Evolutionary conservation across 2,113 vertebrate species (phyloP).

Genomic region (Cyanocitta stelleri): DNA sequence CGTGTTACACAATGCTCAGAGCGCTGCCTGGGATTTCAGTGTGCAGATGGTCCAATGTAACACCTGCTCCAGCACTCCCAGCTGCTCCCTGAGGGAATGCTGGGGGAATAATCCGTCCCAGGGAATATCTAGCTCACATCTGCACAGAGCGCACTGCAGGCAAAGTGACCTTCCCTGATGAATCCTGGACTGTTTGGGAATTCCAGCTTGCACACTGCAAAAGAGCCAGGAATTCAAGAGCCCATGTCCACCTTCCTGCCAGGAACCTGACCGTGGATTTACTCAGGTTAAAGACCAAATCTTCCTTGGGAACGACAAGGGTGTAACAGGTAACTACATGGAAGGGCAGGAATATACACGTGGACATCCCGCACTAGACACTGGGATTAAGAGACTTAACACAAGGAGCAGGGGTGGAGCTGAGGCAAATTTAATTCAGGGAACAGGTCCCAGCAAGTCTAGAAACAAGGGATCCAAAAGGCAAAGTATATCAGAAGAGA

Average conservation of each 20-base stretch:
- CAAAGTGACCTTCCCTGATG: not conserved
- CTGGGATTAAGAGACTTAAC: not conserved
- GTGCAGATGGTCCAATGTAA: rapidly evolving
- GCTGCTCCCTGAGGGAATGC: not conserved
- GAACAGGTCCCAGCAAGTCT: not conserved
- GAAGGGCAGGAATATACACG: not conserved
- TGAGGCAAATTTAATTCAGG: not conserved
- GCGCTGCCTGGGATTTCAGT: not conserved
- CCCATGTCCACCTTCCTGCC: not conserved
- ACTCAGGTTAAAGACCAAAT: not conserved
- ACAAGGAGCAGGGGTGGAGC: not conserved
- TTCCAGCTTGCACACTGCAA: rapidly evolving
- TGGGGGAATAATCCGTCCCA: not conserved
- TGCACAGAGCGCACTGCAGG: not conserved
- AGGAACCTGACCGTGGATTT: not conserved
- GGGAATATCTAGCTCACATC: not conserved
- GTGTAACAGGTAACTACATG: not conserved
- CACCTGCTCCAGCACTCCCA: not conserved
- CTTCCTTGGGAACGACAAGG: not conserved
- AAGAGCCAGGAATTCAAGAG: not conserved
- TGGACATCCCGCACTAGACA: not conserved
- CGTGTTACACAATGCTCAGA: not conserved
- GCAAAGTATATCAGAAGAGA: not conserved
- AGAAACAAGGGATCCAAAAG: not conserved
- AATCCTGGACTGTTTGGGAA: not conserved